phyloP scores from a whole-genome alignment of 2,888 invertebrate species.

The Ichneumoninae sp. region DNA sequence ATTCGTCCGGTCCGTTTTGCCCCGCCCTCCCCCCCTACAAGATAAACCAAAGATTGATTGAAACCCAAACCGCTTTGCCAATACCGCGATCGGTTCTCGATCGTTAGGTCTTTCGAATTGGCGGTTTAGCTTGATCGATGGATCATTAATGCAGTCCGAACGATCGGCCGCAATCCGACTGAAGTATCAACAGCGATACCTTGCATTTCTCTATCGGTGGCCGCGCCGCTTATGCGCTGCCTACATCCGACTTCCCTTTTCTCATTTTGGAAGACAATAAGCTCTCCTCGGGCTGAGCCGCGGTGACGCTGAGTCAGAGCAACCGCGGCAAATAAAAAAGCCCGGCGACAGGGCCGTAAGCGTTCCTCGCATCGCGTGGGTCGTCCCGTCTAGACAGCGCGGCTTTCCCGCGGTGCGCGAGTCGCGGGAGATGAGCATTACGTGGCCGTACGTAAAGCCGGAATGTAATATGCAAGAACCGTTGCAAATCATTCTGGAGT shows the following conservation, averaged over 20 bases:
- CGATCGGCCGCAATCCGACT: background rate
- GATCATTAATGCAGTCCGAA: conserved; percentile 5
- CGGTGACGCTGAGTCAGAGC: conserved; percentile 62
- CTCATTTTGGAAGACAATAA: conserved; percentile 73
- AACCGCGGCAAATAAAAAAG: conserved; percentile 40
- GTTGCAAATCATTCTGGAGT: conserved; percentile 28
- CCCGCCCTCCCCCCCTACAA: background rate
- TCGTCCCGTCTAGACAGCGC: conserved; percentile 59
- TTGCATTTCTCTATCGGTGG: background rate
- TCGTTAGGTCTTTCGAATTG: conserved; percentile 10
- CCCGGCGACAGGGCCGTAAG: conserved; percentile 35
- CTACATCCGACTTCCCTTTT: conserved; percentile 52
- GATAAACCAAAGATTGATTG: conserved; percentile 20
- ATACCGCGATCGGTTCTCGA: conserved; percentile 3
- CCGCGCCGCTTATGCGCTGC: conserved; percentile 19
- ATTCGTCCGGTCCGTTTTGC: background rate
- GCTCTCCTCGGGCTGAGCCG: conserved; percentile 36
- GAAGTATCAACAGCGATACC: conserved; percentile 14
- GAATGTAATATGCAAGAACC: background rate
- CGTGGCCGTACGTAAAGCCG: background rate
- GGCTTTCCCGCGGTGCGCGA: conserved; percentile 42
- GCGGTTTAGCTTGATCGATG: conserved; percentile 35
- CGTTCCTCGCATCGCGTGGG: conserved; percentile 57
- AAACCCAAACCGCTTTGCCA: background rate
- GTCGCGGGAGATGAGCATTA: conserved; percentile 22